Conservation (phyloP, 2,888 invertebrate species). For the Sphinx pinastri region DNA sequence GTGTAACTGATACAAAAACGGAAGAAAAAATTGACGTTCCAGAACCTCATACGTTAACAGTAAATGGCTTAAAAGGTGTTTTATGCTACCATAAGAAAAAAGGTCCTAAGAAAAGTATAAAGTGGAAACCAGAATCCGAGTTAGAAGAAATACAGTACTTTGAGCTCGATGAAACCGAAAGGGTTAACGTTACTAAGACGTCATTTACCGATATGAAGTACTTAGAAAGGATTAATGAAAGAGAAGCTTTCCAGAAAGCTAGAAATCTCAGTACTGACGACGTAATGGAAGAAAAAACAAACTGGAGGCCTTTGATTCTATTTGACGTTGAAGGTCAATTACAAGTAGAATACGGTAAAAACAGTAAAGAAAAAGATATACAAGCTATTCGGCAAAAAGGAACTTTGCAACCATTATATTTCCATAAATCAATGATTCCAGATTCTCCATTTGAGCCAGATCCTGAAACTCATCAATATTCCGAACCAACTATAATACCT, state of each 20-base stretch:
- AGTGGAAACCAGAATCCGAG: slow-evolving; percentile 91
- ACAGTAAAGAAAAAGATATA: slow-evolving; percentile 93
- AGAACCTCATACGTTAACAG: slow-evolving; percentile 72
- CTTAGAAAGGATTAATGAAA: slow-evolving; percentile 93
- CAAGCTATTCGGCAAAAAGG: slow-evolving; percentile 94
- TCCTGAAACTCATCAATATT: slow-evolving; percentile 89
- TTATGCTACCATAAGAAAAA: slow-evolving; percentile 89
- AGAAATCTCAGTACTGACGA: slow-evolving; percentile 90
- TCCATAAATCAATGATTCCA: slow-evolving; percentile 92
- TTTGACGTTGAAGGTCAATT: slow-evolving; percentile 88
- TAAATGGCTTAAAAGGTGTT: slow-evolving; percentile 89
- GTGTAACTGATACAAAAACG: slow-evolving; percentile 50
- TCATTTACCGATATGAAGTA: slow-evolving; percentile 94
- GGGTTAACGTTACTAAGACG: slow-evolving; percentile 96
- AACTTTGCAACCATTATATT: slow-evolving; percentile 92
- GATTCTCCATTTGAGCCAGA: slow-evolving; percentile 95
- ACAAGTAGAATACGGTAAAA: slow-evolving; percentile 87
- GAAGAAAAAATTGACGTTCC: slow-evolving; percentile 66
- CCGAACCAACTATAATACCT: slow-evolving; percentile 93
- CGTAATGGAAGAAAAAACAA: slow-evolving; percentile 91
- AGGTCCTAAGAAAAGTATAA: slow-evolving; percentile 91
- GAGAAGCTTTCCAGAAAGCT: slow-evolving; percentile 91
- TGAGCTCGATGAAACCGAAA: slow-evolving; percentile 97
- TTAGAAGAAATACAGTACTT: slow-evolving; percentile 94
- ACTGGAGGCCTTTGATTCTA: slow-evolving; percentile 89